Percentiles rank a stretch among this genome's conserved stretches.
Evolutionary conservation across 2,888 invertebrate genomes (phyloP).

Genomic region (Meteorus colon): DNA sequence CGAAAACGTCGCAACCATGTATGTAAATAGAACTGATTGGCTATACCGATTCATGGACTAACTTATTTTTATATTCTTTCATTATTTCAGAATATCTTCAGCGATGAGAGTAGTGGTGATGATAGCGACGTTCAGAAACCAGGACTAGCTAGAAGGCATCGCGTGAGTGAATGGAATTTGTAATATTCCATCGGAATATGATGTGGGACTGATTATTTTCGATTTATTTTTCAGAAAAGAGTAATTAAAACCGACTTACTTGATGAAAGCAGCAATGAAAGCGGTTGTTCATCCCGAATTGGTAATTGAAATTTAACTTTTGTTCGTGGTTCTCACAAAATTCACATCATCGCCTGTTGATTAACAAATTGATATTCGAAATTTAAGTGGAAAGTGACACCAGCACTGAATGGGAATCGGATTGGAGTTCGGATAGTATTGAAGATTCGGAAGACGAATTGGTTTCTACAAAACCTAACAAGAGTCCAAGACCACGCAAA

Average conservation of each 20-base stretch:
- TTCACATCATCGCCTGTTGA: not conserved
- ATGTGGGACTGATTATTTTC: not conserved
- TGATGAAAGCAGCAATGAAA: constrained; percentile 32
- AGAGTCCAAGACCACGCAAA: constrained; percentile 41
- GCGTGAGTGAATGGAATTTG: constrained; percentile 57
- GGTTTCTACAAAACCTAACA: not conserved
- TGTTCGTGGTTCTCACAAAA: not conserved
- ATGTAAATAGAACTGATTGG: constrained; percentile 49
- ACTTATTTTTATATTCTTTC: constrained; percentile 23
- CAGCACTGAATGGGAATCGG: constrained; percentile 67
- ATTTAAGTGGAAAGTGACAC: constrained; percentile 55
- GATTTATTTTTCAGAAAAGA: not conserved
- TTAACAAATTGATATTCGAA: not conserved
- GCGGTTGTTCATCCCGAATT: constrained; percentile 31
- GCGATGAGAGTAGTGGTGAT: constrained; percentile 71
- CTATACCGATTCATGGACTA: not conserved
- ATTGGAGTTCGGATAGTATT: constrained; percentile 59
- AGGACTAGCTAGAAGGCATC: constrained; percentile 58
- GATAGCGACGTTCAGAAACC: constrained; percentile 61
- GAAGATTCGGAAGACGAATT: constrained; percentile 56
- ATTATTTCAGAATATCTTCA: constrained; percentile 76
- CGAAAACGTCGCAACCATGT: constrained; percentile 63
- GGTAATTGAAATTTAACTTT: constrained; percentile 6
- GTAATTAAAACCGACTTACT: not conserved
- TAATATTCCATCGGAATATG: not conserved